Base-by-base conservation (phyloP, 2,797 vertebrate genomes). In the Australoheros facetus region DNA sequence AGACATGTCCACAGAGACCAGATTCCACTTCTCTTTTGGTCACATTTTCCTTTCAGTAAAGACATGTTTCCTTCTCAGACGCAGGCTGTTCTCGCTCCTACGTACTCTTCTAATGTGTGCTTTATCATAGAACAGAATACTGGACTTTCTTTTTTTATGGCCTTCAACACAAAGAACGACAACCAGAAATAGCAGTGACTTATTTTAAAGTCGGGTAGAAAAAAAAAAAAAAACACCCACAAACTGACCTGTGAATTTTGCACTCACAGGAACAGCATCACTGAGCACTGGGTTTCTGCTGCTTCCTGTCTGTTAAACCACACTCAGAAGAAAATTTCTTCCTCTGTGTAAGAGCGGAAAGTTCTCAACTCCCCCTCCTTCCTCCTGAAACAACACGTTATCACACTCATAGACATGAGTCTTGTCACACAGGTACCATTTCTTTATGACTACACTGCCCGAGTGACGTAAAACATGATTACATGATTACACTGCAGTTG, bases 241-340 rank as follows among this genome's bases (percentile, higher is more conserved):
- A 94, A 93, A 95, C 85, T 96, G 96, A 96, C 96, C 96, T 94
- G 94, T 94, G 92, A 95, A 91, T 92, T 73, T 87, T 89, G 91
- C 87, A 71, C 80, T 94, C 81, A 93, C 94, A 96, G 94, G 95
- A 96, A 96, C 91, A 92, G 92, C 94, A 94, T 95, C 95, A 95
- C 92, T 89, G 86, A 94, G 83, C 92, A 89, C 91, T 85, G 85
- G 91, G 86, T 95, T 95, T 95, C 89, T 94, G 94, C 90, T 93
- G 89, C 93, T 96, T 96, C 96, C 96, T 96, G 96, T 95, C 96
- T 96, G 96, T 96, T 96, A 95, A 93, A 96, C 96, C 96, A 96
- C 96, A 96, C 77, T 93, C 84, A 95, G 87, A 89, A 85, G 84
- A 94, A 91, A 92, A 93, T 87, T 77, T 94, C 92, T 95, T 91